Percentiles rank a stretch among this genome's conserved stretches.
Conservation (phyloP, 2,113 vertebrate genomes). For the Neogale vison region DNA sequence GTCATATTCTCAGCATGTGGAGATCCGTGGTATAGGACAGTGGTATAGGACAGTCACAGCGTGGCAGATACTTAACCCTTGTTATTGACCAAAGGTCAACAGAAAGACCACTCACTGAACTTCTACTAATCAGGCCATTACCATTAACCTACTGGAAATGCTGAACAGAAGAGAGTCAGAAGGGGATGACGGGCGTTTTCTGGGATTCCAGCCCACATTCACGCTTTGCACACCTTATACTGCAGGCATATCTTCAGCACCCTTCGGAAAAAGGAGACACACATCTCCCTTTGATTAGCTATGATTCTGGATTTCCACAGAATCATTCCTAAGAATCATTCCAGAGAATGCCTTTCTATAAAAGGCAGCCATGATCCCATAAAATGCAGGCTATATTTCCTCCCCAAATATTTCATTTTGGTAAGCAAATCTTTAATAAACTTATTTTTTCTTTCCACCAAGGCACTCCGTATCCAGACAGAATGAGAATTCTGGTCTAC, state of each 20-base stretch:
- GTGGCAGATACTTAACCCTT: background rate
- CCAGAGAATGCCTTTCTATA: background rate
- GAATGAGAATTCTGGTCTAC: background rate
- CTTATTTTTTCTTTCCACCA: background rate
- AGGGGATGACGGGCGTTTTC: background rate
- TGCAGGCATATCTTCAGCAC: background rate
- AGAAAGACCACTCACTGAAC: rapidly evolving
- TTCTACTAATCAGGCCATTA: background rate
- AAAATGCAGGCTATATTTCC: too few species aligned
- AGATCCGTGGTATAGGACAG: rapidly evolving
- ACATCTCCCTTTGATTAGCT: background rate
- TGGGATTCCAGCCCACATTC: background rate
- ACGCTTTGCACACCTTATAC: background rate
- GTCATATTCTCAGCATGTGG: rapidly evolving
- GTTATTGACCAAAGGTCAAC: background rate
- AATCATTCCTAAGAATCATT: too few species aligned
- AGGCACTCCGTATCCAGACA: background rate
- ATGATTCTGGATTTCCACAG: background rate
- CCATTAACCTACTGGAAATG: background rate
- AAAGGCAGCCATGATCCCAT: background rate
- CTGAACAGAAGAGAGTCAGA: too few species aligned
- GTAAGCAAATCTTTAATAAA: background rate
- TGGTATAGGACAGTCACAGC: rapidly evolving
- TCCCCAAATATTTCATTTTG: background rate
- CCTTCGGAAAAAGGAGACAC: background rate